Base-by-base conservation (phyloP, 2,797 vertebrate genomes). In the Chelonia mydas region DNA sequence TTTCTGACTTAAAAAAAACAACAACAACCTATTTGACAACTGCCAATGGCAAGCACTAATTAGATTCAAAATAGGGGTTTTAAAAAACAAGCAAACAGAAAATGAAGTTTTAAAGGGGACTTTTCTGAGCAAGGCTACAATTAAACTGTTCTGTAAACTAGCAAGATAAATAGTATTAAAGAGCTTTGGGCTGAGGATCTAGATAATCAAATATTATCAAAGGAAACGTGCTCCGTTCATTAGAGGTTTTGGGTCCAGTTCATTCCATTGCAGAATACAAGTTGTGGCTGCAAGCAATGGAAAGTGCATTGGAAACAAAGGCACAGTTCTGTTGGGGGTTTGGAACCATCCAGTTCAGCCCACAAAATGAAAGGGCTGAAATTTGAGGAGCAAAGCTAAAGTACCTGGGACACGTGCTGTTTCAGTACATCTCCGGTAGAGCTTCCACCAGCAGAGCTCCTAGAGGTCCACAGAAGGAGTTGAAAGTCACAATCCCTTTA, bases 361-460 rank as follows among this genome's bases (percentile, higher is more conserved):
- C 2, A 47, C 13, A 21, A 2, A 53, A 11, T 15, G 86, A 72
- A 17, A 3, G 4, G 1, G 1, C 2, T 77, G 68, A n/a, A 5
- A 33, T 0, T 1, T 83, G 1, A 45, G 5, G 9, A 89, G 72
- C 3, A 81, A 80, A n/a, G 31, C 4, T 28, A 59, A 1, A 86
- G 11, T 81, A 59, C 16, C 31, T 41, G 82, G 21, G 55, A 47
- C 68, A 37, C 5, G 6, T 11, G 2, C 78, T 87, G 5, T 54
- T 55, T 61, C 47, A n/a, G 5, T 49, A 41, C 19, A 3, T 1
- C 53, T 90, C 17, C 2, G 1, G 21, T 77, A 10, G 12, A 59
- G 57, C 12, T 31, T 31, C 57, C 57, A 59, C 57, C 11, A 7
- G 11, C 74, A 79, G 15, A 72, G 37, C 1, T 31, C 27, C 54